These are phyloP conservation scores for Adoxophyes honmai DNA, from an alignment of 1,140 invertebrate species.

Conservation along the genomic window DNA sequence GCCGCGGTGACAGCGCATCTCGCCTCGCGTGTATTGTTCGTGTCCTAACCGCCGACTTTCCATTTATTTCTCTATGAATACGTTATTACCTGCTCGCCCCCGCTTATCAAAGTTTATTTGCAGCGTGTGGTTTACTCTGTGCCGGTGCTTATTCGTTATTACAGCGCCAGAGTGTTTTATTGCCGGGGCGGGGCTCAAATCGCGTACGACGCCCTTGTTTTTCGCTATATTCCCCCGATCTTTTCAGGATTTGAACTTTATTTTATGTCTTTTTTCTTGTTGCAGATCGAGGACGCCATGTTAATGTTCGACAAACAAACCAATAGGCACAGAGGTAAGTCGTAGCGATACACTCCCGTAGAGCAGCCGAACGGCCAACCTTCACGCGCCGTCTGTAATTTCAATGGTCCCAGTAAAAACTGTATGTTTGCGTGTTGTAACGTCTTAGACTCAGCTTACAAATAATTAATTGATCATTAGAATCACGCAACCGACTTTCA, in stretches of 20 bases:
- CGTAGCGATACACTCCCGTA: conserved; percentile 30
- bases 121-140: conserved; percentile 75
- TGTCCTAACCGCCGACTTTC: conserved; percentile 74
- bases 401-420: conserved; percentile 15
- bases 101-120: conserved; percentile 77
- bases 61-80: conserved; percentile 78
- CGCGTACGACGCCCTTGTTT: conserved; percentile 66
- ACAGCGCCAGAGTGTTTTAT: conserved; percentile 74
- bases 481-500: conserved; percentile 11
- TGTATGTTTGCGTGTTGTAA: conserved; percentile 21
- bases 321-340: conserved; percentile 99
- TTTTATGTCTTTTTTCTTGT: conserved; percentile 76
- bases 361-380: conserved; percentile 7
- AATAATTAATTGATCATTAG: conserved; percentile 15
- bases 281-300: conserved; percentile 99
- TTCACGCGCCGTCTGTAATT: background rate
- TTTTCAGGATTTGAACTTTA: conserved; percentile 57
- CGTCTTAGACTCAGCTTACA: conserved; percentile 16
- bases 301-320: conserved; percentile 99
- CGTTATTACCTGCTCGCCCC: conserved; percentile 76
- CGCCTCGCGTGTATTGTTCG: conserved; percentile 64
- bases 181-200: conserved; percentile 69
- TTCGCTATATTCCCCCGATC: conserved; percentile 63
- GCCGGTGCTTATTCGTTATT: conserved; percentile 76
- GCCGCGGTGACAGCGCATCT: conserved; percentile 65